Evolutionary conservation across 2,113 vertebrate species (phyloP).

Genomic region (Merops nubicus): DNA sequence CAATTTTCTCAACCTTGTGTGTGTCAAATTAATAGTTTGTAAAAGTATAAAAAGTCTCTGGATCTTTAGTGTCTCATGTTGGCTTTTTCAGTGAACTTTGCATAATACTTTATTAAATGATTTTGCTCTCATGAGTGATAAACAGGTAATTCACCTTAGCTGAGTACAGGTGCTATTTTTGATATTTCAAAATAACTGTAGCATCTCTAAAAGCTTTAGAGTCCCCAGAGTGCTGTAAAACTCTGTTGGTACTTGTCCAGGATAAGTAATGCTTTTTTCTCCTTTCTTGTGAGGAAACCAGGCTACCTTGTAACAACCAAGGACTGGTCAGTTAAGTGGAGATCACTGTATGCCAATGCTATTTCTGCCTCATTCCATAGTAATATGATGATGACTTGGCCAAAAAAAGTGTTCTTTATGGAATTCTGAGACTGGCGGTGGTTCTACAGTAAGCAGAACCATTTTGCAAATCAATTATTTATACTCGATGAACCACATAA

Average conservation of each 20-base stretch:
- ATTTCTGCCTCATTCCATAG: background rate
- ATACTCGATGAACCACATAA: background rate
- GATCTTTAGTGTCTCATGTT: background rate
- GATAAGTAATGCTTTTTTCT: constrained; percentile 43
- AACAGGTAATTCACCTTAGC: constrained; percentile 58
- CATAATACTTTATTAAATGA: constrained; percentile 46
- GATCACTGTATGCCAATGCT: background rate
- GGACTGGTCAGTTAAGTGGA: background rate
- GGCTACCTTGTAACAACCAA: constrained; percentile 7
- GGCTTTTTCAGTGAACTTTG: constrained; percentile 3
- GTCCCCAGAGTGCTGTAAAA: constrained; percentile 45
- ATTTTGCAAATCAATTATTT: background rate
- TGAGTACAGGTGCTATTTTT: constrained; percentile 58
- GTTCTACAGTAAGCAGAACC: background rate
- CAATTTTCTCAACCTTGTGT: background rate
- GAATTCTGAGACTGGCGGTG: background rate
- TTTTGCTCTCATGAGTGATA: constrained; percentile 47
- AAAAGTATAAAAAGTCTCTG: background rate
- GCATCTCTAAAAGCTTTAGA: constrained; percentile 56
- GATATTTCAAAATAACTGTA: constrained; percentile 61
- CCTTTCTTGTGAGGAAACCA: background rate
- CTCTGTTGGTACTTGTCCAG: constrained; percentile 36
- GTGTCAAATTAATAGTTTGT: background rate
- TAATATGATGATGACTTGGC: background rate
- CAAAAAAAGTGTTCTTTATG: background rate